Conservation (phyloP, 1,140 invertebrate species). For the Planococcus citri region DNA sequence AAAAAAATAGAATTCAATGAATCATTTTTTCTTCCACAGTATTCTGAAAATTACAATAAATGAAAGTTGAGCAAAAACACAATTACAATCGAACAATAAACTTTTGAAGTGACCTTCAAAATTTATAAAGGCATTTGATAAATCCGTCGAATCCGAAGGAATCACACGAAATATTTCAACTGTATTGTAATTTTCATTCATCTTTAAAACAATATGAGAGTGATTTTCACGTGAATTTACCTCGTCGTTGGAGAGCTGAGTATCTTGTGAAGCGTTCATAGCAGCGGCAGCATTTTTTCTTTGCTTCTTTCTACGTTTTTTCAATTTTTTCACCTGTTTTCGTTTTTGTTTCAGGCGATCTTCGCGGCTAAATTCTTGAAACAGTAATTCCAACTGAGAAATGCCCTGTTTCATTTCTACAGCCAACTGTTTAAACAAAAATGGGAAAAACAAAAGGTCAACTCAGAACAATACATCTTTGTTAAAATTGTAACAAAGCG, state of each 20-base stretch:
- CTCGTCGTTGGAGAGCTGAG: not conserved
- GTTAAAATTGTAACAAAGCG: not conserved
- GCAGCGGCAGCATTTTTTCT: conserved; percentile 38
- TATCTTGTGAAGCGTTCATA: not conserved
- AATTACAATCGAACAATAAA: too few species aligned
- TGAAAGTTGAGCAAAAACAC: too few species aligned
- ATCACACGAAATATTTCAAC: too few species aligned
- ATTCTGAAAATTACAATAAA: too few species aligned
- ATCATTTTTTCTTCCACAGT: too few species aligned
- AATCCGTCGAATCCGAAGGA: too few species aligned
- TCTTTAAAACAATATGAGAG: too few species aligned
- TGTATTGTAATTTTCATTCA: too few species aligned
- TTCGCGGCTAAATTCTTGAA: conserved; percentile 67
- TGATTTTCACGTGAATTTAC: too few species aligned
- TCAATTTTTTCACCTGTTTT: conserved; percentile 75
- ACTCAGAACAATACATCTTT: not conserved
- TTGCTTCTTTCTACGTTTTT: conserved; percentile 69
- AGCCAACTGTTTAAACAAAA: conserved; percentile 50
- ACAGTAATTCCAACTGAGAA: conserved; percentile 69
- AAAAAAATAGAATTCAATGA: too few species aligned
- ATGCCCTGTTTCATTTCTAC: conserved; percentile 79
- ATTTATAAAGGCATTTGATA: too few species aligned
- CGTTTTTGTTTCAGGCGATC: conserved; percentile 68
- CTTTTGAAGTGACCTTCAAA: too few species aligned
- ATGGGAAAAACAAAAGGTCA: not conserved